Evolutionary conservation across 2,888 invertebrate species (phyloP).

Genomic region (Agrilus mali): DNA sequence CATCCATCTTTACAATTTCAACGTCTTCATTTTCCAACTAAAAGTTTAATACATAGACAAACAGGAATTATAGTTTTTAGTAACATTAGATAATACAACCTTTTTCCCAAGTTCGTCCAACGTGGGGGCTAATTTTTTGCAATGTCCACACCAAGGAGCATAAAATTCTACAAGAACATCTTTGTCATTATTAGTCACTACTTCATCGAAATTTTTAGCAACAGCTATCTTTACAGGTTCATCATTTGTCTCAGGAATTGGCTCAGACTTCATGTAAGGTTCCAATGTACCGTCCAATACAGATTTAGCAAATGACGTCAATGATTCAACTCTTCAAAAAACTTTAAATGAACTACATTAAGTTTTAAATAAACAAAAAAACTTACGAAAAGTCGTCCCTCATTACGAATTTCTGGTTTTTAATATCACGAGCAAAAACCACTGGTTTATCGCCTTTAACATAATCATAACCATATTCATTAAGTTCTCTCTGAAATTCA

Average conservation of each 20-base stretch:
- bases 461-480: conserved; percentile 85
- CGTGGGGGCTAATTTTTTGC: conserved; percentile 88
- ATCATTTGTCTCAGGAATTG: conserved; percentile 74
- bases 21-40: conserved; percentile 76
- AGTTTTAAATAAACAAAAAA: conserved; percentile 3
- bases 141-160: conserved; percentile 99
- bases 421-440: conserved; percentile 68
- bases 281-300: conserved; percentile 71
- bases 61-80: not conserved
- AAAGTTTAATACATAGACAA: conserved; percentile 10
- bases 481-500: conserved; percentile 88
- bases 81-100: conserved; percentile 29
- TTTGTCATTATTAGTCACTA: conserved; percentile 79
- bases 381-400: conserved; percentile 77
- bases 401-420: conserved; percentile 83
- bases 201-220: conserved; percentile 91
- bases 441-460: conserved; percentile 81
- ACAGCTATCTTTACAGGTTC: conserved; percentile 83
- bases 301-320: conserved; percentile 75
- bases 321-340: conserved; percentile 55
- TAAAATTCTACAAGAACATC: conserved; percentile 97
- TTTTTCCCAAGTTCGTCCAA: conserved; percentile 89
- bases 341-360: not conserved
- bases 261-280: conserved; percentile 90
- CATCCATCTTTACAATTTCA: conserved; percentile 94